Base-by-base conservation (phyloP, 1,140 invertebrate species). In the Aradophagus sp. region DNA sequence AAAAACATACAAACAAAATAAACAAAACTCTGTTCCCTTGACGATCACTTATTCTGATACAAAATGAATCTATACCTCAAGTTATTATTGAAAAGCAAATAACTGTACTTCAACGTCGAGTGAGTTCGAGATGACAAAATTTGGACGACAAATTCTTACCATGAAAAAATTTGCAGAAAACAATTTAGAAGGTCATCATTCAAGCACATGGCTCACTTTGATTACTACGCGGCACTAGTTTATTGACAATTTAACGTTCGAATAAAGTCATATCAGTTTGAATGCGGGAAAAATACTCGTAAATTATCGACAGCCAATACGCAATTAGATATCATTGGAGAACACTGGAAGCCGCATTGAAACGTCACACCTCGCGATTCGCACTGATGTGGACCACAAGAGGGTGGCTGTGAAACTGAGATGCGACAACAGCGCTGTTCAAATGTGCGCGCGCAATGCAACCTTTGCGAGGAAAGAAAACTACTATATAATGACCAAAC, bases 401-500 rank as follows among this genome's bases (percentile, higher is more conserved):
- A 82, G 81, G 81, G 82, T 84, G 79, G 83, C 83, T 85, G 83
- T 77, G 79, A 82, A 77, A 85, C 83, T 85, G 82, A 84, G 79
- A 80, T 81, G 75, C 78, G 72, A 83, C 70, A 72, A 73, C 73
- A 76, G 77, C 76, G 76, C 75, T 72, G 67, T 59, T 53, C 52
- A 26, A 76, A 45, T 77, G 77, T 80, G 79, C 80, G 82, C 82
- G 82, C 82, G 77, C 77, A 65, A 56, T 62, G 11, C 61, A 56
- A 48, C 58, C 61, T 45, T 59, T 58, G 48, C 27, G 47, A 56
- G 48, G 52, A 39, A 56, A 59, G 36, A 56, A 61, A 72, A 66
- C 36, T 65, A 59, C 62, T n/a, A n/a, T n/a, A n/a, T 61, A 56
- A 70, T 63, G 68, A 56, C 32, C 56, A n/a, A 35, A 47, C 41